Evolutionary conservation across 2,888 invertebrate species (phyloP).

Genomic region (Eristalinus aeneus): DNA sequence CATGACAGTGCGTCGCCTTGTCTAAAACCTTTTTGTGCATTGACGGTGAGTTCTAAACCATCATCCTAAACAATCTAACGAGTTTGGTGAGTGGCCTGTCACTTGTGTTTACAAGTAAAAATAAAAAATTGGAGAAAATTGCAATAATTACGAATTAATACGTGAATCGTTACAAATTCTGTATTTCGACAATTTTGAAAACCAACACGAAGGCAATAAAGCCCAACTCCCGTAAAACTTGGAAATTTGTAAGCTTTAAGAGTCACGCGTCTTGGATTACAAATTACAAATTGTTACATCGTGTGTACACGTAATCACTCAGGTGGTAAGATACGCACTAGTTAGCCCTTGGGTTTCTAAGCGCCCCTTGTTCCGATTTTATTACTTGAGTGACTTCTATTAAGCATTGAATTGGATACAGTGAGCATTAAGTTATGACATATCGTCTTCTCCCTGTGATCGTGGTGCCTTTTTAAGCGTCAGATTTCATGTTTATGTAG

Average conservation of each 20-base stretch:
- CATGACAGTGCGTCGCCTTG: too few relatives aligned
- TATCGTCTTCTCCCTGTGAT: background rate
- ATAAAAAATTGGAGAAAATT: background rate
- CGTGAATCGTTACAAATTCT: background rate
- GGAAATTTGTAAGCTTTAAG: conserved; percentile 1
- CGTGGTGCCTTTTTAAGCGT: background rate
- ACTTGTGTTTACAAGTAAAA: too few relatives aligned
- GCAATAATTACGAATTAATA: too few relatives aligned
- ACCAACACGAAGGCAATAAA: conserved; percentile 3
- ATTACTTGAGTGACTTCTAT: conserved; percentile 31
- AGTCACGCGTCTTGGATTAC: conserved; percentile 10
- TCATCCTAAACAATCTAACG: too few relatives aligned
- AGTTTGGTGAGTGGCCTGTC: too few relatives aligned
- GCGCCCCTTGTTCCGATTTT: conserved; percentile 3
- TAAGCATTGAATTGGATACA: background rate
- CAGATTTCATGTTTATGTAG: background rate
- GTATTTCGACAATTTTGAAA: background rate
- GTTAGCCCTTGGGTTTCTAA: conserved; percentile 19
- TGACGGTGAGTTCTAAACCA: too few relatives aligned
- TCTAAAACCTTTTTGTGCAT: too few relatives aligned
- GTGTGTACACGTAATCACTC: conserved; percentile 16
- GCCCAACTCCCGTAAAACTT: background rate
- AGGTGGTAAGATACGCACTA: conserved; percentile 44
- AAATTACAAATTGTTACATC: conserved; percentile 2
- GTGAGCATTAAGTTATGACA: conserved; percentile 4